phyloP scores from a whole-genome alignment of 2,113 vertebrate genomes.

The Ptyas mucosa region DNA sequence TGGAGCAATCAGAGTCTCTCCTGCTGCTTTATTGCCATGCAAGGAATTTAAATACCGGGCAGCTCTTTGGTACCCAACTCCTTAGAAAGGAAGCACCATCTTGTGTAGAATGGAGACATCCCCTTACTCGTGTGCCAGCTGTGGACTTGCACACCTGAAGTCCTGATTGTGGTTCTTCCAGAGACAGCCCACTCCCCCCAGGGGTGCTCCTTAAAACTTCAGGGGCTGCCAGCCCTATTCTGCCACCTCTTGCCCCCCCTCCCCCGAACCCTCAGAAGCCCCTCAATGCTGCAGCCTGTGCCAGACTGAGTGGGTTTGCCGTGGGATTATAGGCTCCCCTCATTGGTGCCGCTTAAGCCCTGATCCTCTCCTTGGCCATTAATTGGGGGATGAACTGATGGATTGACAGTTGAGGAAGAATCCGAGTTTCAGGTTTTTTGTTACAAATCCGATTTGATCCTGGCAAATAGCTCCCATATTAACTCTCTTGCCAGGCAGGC shows the following conservation, averaged over 20 bases:
- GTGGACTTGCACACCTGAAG: not conserved
- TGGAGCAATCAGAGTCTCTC: not conserved
- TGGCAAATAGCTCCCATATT: not conserved
- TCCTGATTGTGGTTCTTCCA: not conserved
- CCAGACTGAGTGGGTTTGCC: not conserved
- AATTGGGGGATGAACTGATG: not conserved
- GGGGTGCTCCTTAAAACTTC: not conserved
- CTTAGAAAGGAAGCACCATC: not conserved
- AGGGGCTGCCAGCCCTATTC: not conserved
- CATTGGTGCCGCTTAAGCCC: not conserved
- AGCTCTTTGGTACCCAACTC: not conserved
- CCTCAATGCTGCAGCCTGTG: not conserved
- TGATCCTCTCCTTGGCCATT: not conserved
- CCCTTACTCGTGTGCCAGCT: not conserved
- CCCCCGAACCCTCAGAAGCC: accelerated
- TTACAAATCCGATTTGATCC: constrained; percentile 2
- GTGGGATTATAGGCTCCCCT: not conserved
- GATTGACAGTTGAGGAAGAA: not conserved
- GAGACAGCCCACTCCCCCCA: no score
- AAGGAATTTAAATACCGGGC: not conserved
- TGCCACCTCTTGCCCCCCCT: not conserved
- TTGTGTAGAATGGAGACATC: not conserved
- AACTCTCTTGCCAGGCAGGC: not conserved
- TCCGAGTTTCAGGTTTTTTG: not conserved
- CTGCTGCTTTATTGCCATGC: not conserved